Conservation (phyloP, 2,113 vertebrate genomes). For the Cryptomyrus ogoouensis region DNA sequence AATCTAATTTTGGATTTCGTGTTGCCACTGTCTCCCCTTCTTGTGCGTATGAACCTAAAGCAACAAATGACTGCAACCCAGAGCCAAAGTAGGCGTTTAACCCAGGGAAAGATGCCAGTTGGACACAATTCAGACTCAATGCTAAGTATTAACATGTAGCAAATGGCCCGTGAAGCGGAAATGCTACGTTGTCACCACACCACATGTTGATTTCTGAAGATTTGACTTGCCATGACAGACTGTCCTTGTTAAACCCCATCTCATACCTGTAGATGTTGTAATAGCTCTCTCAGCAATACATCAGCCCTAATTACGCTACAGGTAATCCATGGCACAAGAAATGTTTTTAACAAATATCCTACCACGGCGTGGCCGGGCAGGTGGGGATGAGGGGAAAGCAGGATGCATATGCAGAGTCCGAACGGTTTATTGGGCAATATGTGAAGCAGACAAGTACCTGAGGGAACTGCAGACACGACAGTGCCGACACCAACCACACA, state of each 20-base stretch:
- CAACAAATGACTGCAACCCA: constrained; percentile 29
- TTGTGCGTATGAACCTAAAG: background rate
- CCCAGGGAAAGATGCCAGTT: constrained; percentile 38
- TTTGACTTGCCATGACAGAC: background rate
- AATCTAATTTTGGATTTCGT: constrained; percentile 28
- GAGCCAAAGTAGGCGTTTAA: constrained; percentile 24
- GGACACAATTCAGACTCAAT: constrained; percentile 40
- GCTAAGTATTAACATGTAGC: constrained; percentile 32
- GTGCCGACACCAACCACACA: background rate
- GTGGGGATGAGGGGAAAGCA: background rate
- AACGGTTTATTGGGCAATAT: background rate
- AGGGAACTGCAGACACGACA: background rate
- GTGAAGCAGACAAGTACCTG: background rate
- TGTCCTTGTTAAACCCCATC: constrained; percentile 36
- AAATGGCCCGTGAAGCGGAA: constrained; percentile 35
- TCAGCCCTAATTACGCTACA: background rate
- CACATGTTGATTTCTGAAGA: constrained; percentile 14
- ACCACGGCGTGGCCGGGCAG: background rate
- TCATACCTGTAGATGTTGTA: constrained; percentile 23
- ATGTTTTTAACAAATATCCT: background rate
- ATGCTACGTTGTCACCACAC: constrained; percentile 33
- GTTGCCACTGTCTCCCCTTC: constrained; percentile 11
- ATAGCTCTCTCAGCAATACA: background rate
- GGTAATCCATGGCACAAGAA: too few relatives aligned
- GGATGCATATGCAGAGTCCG: background rate